These are phyloP conservation scores for Leptodirus hochenwartii DNA, from an alignment of 2,888 invertebrate species.

Conservation along the genomic window DNA sequence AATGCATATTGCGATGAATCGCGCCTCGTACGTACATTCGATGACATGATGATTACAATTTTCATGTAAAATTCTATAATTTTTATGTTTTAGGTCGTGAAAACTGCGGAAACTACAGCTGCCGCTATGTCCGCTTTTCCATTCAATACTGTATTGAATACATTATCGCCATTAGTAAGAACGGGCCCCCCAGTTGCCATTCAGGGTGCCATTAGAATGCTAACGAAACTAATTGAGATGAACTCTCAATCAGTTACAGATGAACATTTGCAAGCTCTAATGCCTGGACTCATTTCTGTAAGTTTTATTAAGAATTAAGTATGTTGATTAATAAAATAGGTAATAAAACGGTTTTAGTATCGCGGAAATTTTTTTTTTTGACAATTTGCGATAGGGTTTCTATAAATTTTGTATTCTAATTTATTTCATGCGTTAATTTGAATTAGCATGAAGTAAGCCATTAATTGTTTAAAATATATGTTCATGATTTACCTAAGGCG, in stretches of 20 bases:
- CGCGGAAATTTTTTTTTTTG: too few relatives aligned
- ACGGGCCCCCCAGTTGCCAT: constrained; percentile 77
- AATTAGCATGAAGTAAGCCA: too few relatives aligned
- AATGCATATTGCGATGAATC: constrained; percentile 60
- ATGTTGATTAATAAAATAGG: background rate
- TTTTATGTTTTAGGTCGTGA: constrained; percentile 38
- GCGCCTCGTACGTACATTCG: constrained; percentile 33
- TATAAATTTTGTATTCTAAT: too few relatives aligned
- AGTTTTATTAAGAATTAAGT: too few relatives aligned
- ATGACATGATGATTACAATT: background rate
- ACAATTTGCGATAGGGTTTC: too few relatives aligned
- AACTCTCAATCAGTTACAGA: constrained; percentile 53
- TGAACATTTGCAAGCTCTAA: constrained; percentile 57
- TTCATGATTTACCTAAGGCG: too few relatives aligned
- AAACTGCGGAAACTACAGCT: constrained; percentile 74
- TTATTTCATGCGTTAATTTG: too few relatives aligned
- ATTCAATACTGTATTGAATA: constrained; percentile 52
- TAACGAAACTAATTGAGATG: constrained; percentile 67
- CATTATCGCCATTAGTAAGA: constrained; percentile 62
- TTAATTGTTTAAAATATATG: too few relatives aligned
- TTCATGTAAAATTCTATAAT: background rate
- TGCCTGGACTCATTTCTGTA: constrained; percentile 79
- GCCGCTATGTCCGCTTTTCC: constrained; percentile 62
- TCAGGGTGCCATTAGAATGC: constrained; percentile 82
- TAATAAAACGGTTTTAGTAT: constrained; percentile 1